Conservation (phyloP, 2,113 vertebrate species). For the Tilapia sparmanii region DNA sequence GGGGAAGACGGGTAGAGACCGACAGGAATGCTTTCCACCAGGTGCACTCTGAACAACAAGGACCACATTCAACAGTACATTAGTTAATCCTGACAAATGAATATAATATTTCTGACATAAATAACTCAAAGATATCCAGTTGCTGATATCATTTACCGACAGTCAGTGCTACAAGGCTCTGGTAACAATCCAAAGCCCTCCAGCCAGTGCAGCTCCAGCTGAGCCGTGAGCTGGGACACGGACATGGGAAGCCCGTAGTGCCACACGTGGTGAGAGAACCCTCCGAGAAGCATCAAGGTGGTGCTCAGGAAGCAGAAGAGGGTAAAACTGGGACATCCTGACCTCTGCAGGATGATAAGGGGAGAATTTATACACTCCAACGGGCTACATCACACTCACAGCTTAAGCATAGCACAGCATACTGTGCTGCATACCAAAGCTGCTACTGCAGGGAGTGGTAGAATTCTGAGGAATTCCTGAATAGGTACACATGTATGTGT, state of each 20-base stretch:
- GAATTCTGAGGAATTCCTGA: not conserved
- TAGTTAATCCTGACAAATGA: not conserved
- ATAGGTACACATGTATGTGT: not conserved
- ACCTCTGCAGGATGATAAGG: conserved; percentile 18
- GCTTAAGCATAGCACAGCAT: not conserved
- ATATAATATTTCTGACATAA: not conserved
- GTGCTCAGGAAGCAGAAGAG: conserved; percentile 51
- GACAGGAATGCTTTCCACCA: conserved; percentile 73
- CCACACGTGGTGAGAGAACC: conserved; percentile 64
- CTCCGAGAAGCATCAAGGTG: conserved; percentile 57
- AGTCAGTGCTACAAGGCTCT: conserved; percentile 60
- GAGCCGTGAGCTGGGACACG: conserved; percentile 51
- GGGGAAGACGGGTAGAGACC: conserved; percentile 32
- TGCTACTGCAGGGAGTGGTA: not conserved
- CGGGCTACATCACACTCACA: not conserved
- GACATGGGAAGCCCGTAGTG: conserved; percentile 60
- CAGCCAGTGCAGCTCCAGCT: conserved; percentile 62
- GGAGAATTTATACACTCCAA: not conserved
- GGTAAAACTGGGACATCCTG: not conserved
- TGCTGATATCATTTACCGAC: conserved; percentile 58
- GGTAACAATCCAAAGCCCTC: conserved; percentile 38
- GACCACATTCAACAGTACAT: not conserved
- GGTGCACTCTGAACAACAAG: conserved; percentile 45
- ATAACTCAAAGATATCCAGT: not conserved
- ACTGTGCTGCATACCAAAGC: not conserved